A percentile compares a stretch with the other conserved stretches of the same genome.
Conservation (phyloP, 2,113 vertebrate species). For the Chrysemys picta region DNA sequence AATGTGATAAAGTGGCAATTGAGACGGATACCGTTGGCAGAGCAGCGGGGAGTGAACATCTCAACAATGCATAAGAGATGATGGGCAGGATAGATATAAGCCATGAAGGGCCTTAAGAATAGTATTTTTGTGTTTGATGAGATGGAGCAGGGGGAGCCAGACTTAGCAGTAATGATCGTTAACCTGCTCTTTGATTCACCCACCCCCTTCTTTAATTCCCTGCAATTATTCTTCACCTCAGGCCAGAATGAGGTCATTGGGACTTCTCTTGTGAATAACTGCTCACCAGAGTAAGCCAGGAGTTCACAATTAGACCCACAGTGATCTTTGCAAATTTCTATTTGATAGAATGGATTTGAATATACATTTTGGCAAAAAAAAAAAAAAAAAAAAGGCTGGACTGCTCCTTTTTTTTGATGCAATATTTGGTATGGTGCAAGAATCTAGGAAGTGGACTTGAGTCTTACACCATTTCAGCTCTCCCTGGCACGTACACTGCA, state of each 20-base stretch:
- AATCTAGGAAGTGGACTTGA: not conserved
- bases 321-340: not conserved
- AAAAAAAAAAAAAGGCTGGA: not conserved
- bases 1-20: not conserved
- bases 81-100: not conserved
- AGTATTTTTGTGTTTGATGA: not conserved
- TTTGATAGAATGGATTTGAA: not conserved
- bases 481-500: rapidly evolving
- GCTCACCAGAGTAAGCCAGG: not conserved
- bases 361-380: not conserved
- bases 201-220: not conserved
- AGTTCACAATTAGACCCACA: not conserved
- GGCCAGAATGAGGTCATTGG: not conserved
- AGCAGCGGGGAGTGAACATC: not conserved
- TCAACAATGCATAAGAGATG: not conserved
- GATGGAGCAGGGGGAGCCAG: not conserved
- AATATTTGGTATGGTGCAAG: not conserved
- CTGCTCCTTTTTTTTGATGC: not conserved
- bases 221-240: not conserved
- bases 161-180: not conserved
- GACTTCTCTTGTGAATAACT: not conserved
- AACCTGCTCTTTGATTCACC: not conserved
- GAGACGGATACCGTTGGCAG: not conserved
- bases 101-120: not conserved
- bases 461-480: not conserved